These are phyloP conservation scores for Misgurnus mizolepis DNA, from an alignment of 2,113 vertebrate species.

Conservation along the genomic window DNA sequence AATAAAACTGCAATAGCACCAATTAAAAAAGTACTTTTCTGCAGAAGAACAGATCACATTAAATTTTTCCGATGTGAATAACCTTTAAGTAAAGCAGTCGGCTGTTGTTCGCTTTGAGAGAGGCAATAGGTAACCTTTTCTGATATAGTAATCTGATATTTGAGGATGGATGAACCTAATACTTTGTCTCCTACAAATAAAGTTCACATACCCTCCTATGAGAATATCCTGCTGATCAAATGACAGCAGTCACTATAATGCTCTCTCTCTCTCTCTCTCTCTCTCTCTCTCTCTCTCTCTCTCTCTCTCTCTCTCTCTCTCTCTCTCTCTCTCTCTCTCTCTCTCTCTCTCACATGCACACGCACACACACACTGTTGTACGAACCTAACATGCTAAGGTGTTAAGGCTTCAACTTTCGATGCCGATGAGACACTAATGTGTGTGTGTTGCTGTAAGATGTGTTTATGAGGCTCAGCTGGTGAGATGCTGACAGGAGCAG, in stretches of 20 bases:
- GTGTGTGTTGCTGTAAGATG: conserved; percentile 26
- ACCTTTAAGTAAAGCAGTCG: conserved; percentile 48
- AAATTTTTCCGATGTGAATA: conserved; percentile 42
- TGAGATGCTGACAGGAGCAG: conserved; percentile 42
- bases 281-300: too few relatives aligned
- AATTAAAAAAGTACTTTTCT: conserved; percentile 27
- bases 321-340: neutral
- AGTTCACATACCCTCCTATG: conserved; percentile 48
- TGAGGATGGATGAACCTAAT: conserved; percentile 52
- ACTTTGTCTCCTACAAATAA: conserved; percentile 53
- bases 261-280: neutral
- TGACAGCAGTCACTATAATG: conserved; percentile 15
- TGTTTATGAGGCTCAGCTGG: conserved; percentile 38
- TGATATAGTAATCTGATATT: conserved; percentile 51
- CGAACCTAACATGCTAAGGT: conserved; percentile 6
- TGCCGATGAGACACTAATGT: conserved; percentile 6
- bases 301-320: neutral
- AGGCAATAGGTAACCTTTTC: conserved; percentile 50
- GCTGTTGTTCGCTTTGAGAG: conserved; percentile 39
- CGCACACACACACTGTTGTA: conserved; percentile 19
- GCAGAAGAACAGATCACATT: conserved; percentile 36
- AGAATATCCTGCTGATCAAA: conserved; percentile 48
- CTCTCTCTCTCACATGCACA: neutral
- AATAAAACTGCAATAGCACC: conserved; percentile 3
- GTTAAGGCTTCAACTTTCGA: conserved; percentile 15